Evolutionary conservation across 2,797 vertebrate genomes (phyloP).

Genomic region (Macropodus opercularis): DNA sequence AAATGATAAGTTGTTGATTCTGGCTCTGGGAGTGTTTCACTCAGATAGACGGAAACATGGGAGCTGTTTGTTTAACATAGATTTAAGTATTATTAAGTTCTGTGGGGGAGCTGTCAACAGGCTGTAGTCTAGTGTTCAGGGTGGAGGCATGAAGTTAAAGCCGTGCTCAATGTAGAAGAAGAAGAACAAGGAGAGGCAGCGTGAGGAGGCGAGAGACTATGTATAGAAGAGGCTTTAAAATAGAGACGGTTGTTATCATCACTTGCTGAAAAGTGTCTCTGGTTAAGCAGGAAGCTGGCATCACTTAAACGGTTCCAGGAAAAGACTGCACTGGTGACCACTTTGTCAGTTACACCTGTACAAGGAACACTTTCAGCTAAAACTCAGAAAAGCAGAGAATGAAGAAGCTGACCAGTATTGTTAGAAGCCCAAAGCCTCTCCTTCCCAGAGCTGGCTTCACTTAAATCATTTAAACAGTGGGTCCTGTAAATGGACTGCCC

Average conservation of each 20-base stretch:
- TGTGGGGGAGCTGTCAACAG: slow-evolving; percentile 32
- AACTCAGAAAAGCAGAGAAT: too few species aligned
- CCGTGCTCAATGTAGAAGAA: too few species aligned
- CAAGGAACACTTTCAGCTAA: too few species aligned
- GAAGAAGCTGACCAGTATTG: slow-evolving; percentile 61
- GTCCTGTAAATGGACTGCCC: slow-evolving; percentile 54
- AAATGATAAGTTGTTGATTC: slow-evolving; percentile 61
- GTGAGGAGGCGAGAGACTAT: slow-evolving; percentile 2
- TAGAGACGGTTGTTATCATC: slow-evolving; percentile 48
- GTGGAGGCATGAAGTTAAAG: slow-evolving; percentile 5
- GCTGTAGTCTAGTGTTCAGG: slow-evolving; percentile 4
- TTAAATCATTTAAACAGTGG: slow-evolving; percentile 54
- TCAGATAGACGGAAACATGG: slow-evolving; percentile 32
- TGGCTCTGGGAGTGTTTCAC: slow-evolving; percentile 40
- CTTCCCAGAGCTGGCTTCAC: slow-evolving; percentile 35
- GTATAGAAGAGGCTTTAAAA: slow-evolving; percentile 47
- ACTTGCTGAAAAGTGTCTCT: slow-evolving; percentile 49
- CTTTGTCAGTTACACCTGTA: too few species aligned
- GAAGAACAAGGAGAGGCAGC: background rate
- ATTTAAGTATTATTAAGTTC: slow-evolving; percentile 42
- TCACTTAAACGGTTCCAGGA: slow-evolving; percentile 46
- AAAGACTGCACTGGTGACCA: slow-evolving; percentile 33
- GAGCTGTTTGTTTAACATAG: slow-evolving; percentile 46
- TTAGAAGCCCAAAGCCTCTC: slow-evolving; percentile 59
- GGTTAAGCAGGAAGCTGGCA: slow-evolving; percentile 37